phyloP scores from a whole-genome alignment of 1,140 invertebrate genomes.

The Eriosoma lanigerum region DNA sequence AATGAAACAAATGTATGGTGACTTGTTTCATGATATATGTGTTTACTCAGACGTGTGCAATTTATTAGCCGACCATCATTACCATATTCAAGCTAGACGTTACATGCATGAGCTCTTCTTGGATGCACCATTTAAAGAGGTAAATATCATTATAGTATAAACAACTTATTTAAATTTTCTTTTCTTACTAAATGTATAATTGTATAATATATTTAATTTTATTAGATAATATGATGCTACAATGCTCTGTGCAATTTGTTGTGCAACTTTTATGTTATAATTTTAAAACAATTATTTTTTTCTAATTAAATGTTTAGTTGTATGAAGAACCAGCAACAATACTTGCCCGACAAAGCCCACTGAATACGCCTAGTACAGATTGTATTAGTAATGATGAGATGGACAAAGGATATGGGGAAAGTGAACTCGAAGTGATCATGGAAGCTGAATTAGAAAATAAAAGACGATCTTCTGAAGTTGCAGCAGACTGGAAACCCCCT shows the following conservation, averaged over 20 bases:
- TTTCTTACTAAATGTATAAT: no score
- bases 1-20: slow-evolving; percentile 83
- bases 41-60: slow-evolving; percentile 90
- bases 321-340: slow-evolving; percentile 35
- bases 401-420: slow-evolving; percentile 19
- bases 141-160: slow-evolving; percentile 55
- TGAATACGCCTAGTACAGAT: slow-evolving; percentile 14
- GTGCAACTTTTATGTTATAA: no score
- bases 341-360: slow-evolving; percentile 28
- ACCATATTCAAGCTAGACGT: slow-evolving; percentile 78
- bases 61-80: slow-evolving; percentile 75
- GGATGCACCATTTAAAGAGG: slow-evolving; percentile 76
- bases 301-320: neutral
- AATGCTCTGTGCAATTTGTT: no score
- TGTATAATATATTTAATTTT: no score
- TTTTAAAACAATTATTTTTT: no score
- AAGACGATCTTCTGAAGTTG: slow-evolving; percentile 27
- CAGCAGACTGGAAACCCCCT: slow-evolving; percentile 16
- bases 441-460: slow-evolving; percentile 39
- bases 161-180: no score
- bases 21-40: slow-evolving; percentile 83
- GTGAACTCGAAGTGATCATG: slow-evolving; percentile 49
- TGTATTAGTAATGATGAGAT: slow-evolving; percentile 24
- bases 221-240: no score
- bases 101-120: slow-evolving; percentile 94